Percentiles rank a stretch among this genome's conserved stretches.
Evolutionary conservation across 1,140 invertebrate genomes (phyloP).

Genomic region (Tetraneura akinire): DNA sequence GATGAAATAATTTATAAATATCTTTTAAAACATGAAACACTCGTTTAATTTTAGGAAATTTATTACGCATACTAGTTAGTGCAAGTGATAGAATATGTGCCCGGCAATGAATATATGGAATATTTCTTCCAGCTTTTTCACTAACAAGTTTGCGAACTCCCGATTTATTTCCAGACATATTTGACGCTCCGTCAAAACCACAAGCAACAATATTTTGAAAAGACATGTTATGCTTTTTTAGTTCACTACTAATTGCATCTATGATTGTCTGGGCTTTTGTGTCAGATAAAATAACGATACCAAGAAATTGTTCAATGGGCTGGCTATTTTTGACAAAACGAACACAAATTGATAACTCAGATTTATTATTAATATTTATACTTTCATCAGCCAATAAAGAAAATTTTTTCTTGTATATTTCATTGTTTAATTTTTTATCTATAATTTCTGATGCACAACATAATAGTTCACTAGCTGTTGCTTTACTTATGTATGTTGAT

Average conservation of each 20-base stretch:
- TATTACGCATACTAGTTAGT: constrained; percentile 14
- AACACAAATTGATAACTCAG: no score
- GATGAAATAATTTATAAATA: constrained; percentile 21
- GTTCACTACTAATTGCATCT: background rate
- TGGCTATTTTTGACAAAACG: constrained; percentile 16
- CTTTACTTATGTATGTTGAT: constrained; percentile 16
- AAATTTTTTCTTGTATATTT: background rate
- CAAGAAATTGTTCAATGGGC: background rate
- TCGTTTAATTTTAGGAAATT: constrained; percentile 17
- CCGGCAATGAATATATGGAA: background rate
- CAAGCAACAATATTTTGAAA: constrained; percentile 17
- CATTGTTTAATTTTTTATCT: background rate
- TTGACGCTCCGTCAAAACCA: background rate
- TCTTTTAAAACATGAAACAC: constrained; percentile 21
- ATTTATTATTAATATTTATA: constrained; percentile 25
- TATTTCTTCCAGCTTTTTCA: background rate
- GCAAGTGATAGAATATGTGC: constrained; percentile 7
- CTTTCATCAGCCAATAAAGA: constrained; percentile 17
- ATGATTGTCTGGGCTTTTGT: constrained; percentile 1
- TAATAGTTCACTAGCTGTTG: constrained; percentile 21
- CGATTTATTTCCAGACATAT: constrained; percentile 14
- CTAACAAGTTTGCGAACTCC: background rate
- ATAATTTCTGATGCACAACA: constrained; percentile 26
- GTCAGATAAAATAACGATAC: background rate
- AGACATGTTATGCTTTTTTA: constrained; percentile 1